Evolutionary conservation across 2,888 invertebrate genomes (phyloP), one percentile per base, ranked within the genome.

Genomic region (Ethmia dodecea): DNA sequence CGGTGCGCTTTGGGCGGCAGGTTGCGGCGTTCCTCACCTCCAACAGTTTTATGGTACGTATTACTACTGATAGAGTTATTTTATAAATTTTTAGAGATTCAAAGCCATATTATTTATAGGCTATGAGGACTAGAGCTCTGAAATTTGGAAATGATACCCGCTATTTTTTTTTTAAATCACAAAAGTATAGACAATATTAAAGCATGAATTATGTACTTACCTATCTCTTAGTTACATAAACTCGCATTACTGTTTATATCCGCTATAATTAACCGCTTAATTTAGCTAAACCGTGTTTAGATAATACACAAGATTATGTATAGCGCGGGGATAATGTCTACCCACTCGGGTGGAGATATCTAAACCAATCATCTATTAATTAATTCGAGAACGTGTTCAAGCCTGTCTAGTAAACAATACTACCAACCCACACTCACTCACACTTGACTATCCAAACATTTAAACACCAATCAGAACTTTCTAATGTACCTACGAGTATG

Each of bases 21-120:
- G 49, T 71, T 32, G 64, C 65, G 25, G 55, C 60, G 30, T 59
- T 67, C 42, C 59, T 75, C 45, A 64, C 74, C 20, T 71, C 66
- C 42, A 80, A 75, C 43, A 60, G 66, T 32, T 72, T 80, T 40
- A 53, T 84, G 72, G 84, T 84, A 53, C 53, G 67, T 50, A 41
- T 15, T 11, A 12, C n/a, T 20, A 20, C 20, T 6, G 8, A 3
- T 2, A 20, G 2, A 20, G 25, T 16, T 29, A 5, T n/a, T n/a
- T n/a, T n/a, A n/a, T 28, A 28, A 28, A 28, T 2, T 28, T 2
- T n/a, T n/a, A n/a, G n/a, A n/a, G n/a, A n/a, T n/a, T n/a, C n/a
- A n/a, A n/a, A n/a, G n/a, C n/a, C n/a, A n/a, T n/a, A n/a, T n/a
- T n/a, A n/a, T n/a, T n/a, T n/a, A n/a, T n/a, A n/a, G n/a, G n/a